Percentiles rank a stretch among this genome's conserved stretches.
Conservation (phyloP, 2,797 vertebrate species). For the Syndactyla subalaris region DNA sequence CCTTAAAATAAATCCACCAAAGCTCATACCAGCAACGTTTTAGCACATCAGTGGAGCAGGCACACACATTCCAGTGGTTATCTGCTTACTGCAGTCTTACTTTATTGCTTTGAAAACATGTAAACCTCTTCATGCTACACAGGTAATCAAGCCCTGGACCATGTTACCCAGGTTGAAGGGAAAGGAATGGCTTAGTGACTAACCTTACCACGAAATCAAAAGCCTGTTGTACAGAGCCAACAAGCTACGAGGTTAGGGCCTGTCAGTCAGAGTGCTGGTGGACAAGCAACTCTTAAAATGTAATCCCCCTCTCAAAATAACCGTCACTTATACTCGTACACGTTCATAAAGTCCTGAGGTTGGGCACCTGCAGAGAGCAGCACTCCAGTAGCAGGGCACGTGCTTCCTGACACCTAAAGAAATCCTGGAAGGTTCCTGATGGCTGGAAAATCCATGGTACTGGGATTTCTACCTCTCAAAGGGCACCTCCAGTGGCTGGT, state of each 20-base stretch:
- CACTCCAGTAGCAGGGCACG: rapidly evolving
- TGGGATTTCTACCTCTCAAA: neutral
- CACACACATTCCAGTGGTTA: neutral
- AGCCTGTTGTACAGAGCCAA: neutral
- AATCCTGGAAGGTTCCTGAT: neutral
- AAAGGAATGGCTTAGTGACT: neutral
- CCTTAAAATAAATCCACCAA: neutral
- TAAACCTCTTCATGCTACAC: neutral
- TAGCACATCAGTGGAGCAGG: neutral
- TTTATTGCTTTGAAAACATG: neutral
- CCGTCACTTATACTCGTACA: neutral
- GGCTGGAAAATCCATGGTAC: neutral
- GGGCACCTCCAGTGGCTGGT: neutral
- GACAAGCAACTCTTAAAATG: neutral
- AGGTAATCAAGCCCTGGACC: neutral
- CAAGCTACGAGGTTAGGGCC: neutral
- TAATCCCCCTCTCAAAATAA: neutral
- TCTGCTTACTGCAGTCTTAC: neutral
- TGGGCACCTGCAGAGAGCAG: neutral
- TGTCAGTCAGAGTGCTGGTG: neutral
- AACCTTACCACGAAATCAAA: neutral
- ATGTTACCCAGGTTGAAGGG: neutral
- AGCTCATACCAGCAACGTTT: neutral
- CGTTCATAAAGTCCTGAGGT: neutral
- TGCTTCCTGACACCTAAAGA: conserved; percentile 51